These are phyloP conservation scores for Motacilla alba DNA, from an alignment of 2,113 vertebrate genomes.

Conservation along the genomic window DNA sequence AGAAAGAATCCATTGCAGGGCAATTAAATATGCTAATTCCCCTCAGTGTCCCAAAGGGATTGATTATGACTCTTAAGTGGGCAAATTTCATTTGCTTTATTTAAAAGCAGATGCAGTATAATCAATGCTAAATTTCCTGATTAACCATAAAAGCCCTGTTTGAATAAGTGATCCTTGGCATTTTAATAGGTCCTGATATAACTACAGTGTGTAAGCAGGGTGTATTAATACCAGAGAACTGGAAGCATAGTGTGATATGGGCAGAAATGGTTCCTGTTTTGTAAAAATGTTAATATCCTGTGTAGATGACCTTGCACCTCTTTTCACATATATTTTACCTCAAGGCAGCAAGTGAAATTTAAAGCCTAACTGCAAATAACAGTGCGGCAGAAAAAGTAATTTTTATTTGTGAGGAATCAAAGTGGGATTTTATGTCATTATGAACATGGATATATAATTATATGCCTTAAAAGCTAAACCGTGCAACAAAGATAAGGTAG, in stretches of 20 bases:
- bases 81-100: slow-evolving; percentile 17
- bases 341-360: not conserved
- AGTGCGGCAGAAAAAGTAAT: not conserved
- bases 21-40: slow-evolving; percentile 41
- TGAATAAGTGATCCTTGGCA: slow-evolving; percentile 7
- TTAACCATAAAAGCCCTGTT: slow-evolving; percentile 4
- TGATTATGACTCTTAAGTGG: slow-evolving; percentile 26
- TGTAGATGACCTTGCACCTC: slow-evolving; percentile 21
- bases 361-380: slow-evolving; percentile 16
- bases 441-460: not conserved
- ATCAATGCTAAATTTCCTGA: slow-evolving; percentile 15
- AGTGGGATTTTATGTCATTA: slow-evolving; percentile 9
- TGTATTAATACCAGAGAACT: not conserved
- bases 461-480: slow-evolving; percentile 25
- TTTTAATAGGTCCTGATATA: slow-evolving; percentile 12
- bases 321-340: slow-evolving; percentile 2
- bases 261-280: not conserved
- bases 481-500: slow-evolving; percentile 21
- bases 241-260: not conserved
- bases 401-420: not conserved
- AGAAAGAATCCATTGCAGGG: not conserved
- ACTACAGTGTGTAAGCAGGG: not conserved
- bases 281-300: not conserved
- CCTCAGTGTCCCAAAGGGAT: not conserved
- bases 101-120: slow-evolving; percentile 8